Evolutionary conservation across 1,140 invertebrate genomes (phyloP).

Genomic region (Drosophila rhopaloa): DNA sequence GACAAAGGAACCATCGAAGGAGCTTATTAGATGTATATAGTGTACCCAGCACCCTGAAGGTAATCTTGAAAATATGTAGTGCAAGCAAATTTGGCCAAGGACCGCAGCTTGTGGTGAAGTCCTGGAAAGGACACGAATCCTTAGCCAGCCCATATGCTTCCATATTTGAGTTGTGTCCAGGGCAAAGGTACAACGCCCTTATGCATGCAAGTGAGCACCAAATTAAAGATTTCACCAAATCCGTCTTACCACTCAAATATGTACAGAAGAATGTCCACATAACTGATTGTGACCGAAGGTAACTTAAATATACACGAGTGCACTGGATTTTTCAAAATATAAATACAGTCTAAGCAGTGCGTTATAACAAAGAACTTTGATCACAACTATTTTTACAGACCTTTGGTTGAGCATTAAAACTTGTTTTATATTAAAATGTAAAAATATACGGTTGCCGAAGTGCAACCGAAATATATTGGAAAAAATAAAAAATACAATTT

Average conservation of each 20-base stretch:
- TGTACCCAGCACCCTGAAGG: background rate
- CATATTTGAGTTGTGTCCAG: constrained; percentile 36
- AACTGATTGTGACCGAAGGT: background rate
- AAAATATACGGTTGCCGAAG: too few species aligned
- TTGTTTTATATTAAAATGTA: too few species aligned
- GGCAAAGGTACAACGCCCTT: constrained; percentile 1
- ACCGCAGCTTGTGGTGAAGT: constrained; percentile 31
- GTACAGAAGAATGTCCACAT: constrained; percentile 10
- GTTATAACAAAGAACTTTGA: too few species aligned
- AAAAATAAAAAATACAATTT: too few species aligned
- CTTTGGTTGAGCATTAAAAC: too few species aligned
- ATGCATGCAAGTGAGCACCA: constrained; percentile 14
- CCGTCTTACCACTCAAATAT: constrained; percentile 30
- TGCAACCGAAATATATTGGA: too few species aligned
- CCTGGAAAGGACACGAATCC: background rate
- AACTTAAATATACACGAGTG: too few species aligned
- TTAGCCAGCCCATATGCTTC: constrained; percentile 36
- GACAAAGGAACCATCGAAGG: constrained; percentile 38
- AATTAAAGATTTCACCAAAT: constrained; percentile 40
- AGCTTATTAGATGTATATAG: constrained; percentile 35
- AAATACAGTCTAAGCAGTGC: too few species aligned
- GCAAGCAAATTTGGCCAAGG: constrained; percentile 19
- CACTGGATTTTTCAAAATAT: too few species aligned
- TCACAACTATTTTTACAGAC: too few species aligned
- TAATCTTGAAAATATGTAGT: constrained; percentile 38